Conservation (phyloP, 2,888 invertebrate species). For the Cryptus viduatorius region DNA sequence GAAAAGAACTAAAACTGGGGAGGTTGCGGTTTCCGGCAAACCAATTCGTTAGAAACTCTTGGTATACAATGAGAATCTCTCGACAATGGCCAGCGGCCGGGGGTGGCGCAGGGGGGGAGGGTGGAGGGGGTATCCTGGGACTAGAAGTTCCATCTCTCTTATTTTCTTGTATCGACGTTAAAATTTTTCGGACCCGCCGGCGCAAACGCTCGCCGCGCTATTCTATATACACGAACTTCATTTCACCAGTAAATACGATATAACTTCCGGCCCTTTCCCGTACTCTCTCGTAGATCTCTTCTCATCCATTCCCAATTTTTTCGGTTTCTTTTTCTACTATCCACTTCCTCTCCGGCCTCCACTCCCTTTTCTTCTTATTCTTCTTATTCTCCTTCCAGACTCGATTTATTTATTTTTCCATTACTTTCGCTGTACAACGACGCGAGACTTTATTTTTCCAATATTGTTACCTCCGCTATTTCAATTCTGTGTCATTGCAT, state of each 20-base stretch:
- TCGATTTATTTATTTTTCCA: not conserved
- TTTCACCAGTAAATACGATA: slow-evolving; percentile 78
- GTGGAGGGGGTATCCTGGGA: not conserved
- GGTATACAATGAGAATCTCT: slow-evolving; percentile 76
- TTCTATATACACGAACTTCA: slow-evolving; percentile 73
- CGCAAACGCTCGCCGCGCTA: not conserved
- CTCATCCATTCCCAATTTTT: slow-evolving; percentile 30
- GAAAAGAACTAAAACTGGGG: slow-evolving; percentile 62
- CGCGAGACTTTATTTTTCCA: not conserved
- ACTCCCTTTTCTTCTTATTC: not conserved
- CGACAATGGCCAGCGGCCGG: slow-evolving; percentile 75
- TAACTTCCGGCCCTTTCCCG: slow-evolving; percentile 72
- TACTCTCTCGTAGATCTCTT: slow-evolving; percentile 9
- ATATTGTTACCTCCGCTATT: not conserved
- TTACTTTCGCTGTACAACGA: not conserved
- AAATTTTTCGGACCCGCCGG: slow-evolving; percentile 57
- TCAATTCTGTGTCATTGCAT: not conserved
- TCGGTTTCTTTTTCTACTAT: slow-evolving; percentile 19
- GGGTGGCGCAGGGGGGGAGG: not conserved
- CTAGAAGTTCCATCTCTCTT: slow-evolving; percentile 60
- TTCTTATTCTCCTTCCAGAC: not conserved
- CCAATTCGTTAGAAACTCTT: slow-evolving; percentile 80
- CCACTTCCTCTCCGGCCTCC: slow-evolving; percentile 9
- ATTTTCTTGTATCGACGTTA: slow-evolving; percentile 38
- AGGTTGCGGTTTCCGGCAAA: slow-evolving; percentile 74